Evolutionary conservation across 2,797 vertebrate genomes (phyloP), one percentile per base, ranked within the genome.

Genomic region (Sorex maritimensis): DNA sequence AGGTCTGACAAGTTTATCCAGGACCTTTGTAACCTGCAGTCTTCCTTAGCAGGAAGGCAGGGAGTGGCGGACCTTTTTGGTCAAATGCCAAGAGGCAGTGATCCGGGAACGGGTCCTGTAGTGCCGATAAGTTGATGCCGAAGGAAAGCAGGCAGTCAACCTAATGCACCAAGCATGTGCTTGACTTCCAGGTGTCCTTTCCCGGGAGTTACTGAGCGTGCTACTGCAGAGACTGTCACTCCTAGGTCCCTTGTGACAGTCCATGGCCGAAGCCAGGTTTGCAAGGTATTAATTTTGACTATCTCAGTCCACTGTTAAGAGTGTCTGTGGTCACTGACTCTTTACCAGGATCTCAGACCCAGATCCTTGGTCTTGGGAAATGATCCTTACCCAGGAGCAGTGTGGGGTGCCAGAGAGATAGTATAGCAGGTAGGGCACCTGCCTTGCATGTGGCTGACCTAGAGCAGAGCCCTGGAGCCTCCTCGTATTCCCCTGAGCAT

Each of bases 21-120:
- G 71, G 93, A 93, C 85, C 94, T 96, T 94, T 94, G 52, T 93
- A 95, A 96, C 2, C 19, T 2, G 28, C 26, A 0, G 41, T 21
- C 69, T 38, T 55, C 65, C 24, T 52, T 34, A 12, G 88, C 13
- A 81, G 78, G 67, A 58, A 81, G 82, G 61, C 17, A 46, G 87
- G 58, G 90, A 81, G 58, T 13, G 0, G 1, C 0, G 2, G 5
- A 12, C 15, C 7, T 88, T 63, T 88, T 83, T 38, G 11, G 38
- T 34, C 41, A 67, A 92, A 71, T 14, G 46, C 46, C 68, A 21
- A 80, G 74, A 90, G n/a, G 77, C 10, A 14, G 30, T 3, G 1
- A 46, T 28, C 38, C 41, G 19, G 11, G 46, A 13, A n/a, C 17
- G 44, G 34, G 12, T 10, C 65, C 21, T 9, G n/a, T 6, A 63